Evolutionary conservation across 2,113 vertebrate genomes (phyloP).

Genomic region (Nannospalax galili): DNA sequence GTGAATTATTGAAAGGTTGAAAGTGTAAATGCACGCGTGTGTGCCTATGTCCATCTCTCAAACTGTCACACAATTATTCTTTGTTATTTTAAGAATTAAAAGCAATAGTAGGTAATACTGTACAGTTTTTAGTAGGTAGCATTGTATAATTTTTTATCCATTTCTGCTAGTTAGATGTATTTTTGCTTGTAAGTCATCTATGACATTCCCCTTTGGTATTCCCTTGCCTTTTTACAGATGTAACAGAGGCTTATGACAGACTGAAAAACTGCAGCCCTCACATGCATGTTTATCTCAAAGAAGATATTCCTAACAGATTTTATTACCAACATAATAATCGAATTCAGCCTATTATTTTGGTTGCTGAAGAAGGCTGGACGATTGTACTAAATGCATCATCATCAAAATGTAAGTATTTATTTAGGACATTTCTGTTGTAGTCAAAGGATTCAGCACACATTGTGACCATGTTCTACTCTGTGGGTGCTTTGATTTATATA

Average conservation of each 20-base stretch:
- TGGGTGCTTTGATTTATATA: neutral
- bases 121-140: neutral
- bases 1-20: neutral
- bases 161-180: neutral
- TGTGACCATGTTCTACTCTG: neutral
- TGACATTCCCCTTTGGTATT: neutral
- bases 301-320: conserved; percentile 91
- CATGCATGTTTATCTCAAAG: conserved; percentile 93
- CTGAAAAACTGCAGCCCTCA: conserved; percentile 88
- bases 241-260: conserved; percentile 82
- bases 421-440: neutral
- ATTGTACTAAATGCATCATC: conserved; percentile 88
- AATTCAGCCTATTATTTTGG: conserved; percentile 93
- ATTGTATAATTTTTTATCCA: neutral
- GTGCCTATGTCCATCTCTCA: neutral
- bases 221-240: conserved; percentile 82
- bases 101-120: conserved; percentile 2
- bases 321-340: conserved; percentile 92
- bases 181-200: neutral
- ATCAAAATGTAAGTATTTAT: conserved; percentile 85
- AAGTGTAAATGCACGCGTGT: neutral
- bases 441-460: neutral
- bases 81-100: neutral
- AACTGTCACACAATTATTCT: neutral
- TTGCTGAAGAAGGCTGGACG: conserved; percentile 98